These are phyloP conservation scores for Verasper variegatus DNA, from an alignment of 2,113 vertebrate genomes.

Conservation along the genomic window DNA sequence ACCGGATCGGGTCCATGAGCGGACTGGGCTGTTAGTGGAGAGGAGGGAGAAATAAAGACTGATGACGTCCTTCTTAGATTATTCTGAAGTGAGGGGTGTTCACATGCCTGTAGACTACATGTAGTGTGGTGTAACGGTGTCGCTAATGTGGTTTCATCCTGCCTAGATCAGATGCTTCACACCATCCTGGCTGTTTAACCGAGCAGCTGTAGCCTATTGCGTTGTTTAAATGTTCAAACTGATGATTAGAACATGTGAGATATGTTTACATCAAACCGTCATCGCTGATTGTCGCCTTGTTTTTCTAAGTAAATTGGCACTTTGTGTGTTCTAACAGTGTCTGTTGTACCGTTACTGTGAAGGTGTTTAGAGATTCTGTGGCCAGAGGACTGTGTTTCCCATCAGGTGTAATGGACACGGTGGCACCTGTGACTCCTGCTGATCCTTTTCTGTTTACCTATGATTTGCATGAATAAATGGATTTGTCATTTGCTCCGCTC, in stretches of 20 bases:
- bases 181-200: conserved; percentile 8
- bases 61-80: conserved; percentile 37
- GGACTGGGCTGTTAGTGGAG: conserved; percentile 87
- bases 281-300: conserved; percentile 24
- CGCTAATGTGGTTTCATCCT: conserved; percentile 60
- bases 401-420: conserved; percentile 33
- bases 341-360: conserved; percentile 19
- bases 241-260: background rate
- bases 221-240: conserved; percentile 39
- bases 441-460: conserved; percentile 56
- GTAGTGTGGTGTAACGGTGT: conserved; percentile 53
- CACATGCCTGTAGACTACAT: conserved; percentile 41
- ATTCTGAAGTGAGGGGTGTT: conserved; percentile 38
- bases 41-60: conserved; percentile 51
- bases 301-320: conserved; percentile 31
- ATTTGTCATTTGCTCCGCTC: conserved; percentile 62
- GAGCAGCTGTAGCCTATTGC: conserved; percentile 43
- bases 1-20: conserved; percentile 89
- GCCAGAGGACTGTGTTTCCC: conserved; percentile 22
- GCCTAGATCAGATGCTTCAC: conserved; percentile 55
- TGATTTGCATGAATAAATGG: conserved; percentile 79
- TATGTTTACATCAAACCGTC: conserved; percentile 42
- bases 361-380: conserved; percentile 38
- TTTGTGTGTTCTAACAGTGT: conserved; percentile 31
- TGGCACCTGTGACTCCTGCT: conserved; percentile 39